Base-by-base conservation (phyloP, 2,888 invertebrate species). In the Rapana venosa region DNA sequence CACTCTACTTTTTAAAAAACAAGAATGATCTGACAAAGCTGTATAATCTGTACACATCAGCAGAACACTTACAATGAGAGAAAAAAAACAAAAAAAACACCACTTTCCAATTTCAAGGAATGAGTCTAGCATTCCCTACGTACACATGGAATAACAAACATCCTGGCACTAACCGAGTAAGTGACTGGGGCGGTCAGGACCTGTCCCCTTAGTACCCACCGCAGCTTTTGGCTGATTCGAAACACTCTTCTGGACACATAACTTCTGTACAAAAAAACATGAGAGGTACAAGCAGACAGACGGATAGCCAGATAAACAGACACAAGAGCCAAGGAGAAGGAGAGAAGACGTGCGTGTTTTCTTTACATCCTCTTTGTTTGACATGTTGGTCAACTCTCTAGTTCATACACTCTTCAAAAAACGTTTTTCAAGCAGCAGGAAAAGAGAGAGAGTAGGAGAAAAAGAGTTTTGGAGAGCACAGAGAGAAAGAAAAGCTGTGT, bases 241-340 rank as follows among this genome's bases (percentile, higher is more conserved):
- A 91, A 91, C 84, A 35, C 81, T 83, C 81, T 83, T 79, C 88
- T 83, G 56, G 74, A 35, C 86, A 70, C 66, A 61, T 13, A 66
- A 36, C 74, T 30, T 22, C 74, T 92, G 91, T 91, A 92, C 92
- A 92, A 90, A 92, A 90, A 47, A 47, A 91, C 35, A 83, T 26
- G 89, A 91, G 79, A 92, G 91, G 91, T 91, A 91, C 88, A 92
- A 92, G 92, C 92, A 88, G 90, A 89, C 85, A 91, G 85, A 66
- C 90, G 30, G 56, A 56, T 32, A 56, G 56, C 15, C 13, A 36
- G 30, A 47, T n/a, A 89, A 47, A 89, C 85, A 77, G 61, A 58
- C 30, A 79, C 81, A n/a, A 87, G 32, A 87, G 85, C 74, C 56
- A 66, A 84, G 66, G 13, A 79, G 79, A 47, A 47, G 32, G 32